Evolutionary conservation across 2,113 vertebrate species (phyloP).

Genomic region (Syngnathus floridae): DNA sequence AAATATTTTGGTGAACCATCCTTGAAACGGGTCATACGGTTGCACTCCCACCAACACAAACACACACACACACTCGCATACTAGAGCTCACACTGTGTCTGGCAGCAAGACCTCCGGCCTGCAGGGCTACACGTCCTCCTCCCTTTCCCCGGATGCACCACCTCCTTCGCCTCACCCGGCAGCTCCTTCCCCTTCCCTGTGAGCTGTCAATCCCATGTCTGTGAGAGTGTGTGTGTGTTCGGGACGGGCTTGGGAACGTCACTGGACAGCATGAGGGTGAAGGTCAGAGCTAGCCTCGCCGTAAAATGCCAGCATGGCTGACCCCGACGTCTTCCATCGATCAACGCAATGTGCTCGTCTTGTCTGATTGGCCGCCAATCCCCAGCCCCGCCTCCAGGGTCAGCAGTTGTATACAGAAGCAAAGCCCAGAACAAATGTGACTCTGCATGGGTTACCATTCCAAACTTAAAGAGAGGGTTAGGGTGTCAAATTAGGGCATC

Average conservation of each 20-base stretch:
- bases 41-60: slow-evolving; percentile 6
- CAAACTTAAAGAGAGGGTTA: neutral
- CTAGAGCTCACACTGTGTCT: slow-evolving; percentile 45
- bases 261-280: slow-evolving; percentile 44
- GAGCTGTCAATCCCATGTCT: slow-evolving; percentile 51
- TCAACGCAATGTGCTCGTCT: neutral
- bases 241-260: slow-evolving; percentile 29
- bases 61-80: slow-evolving; percentile 10
- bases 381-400: slow-evolving; percentile 8
- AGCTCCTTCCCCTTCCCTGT: slow-evolving; percentile 29
- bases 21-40: neutral
- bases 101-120: slow-evolving; percentile 51
- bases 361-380: neutral
- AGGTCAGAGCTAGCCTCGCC: slow-evolving; percentile 40
- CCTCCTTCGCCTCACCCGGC: slow-evolving; percentile 33
- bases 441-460: too few species aligned
- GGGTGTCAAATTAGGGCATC: neutral
- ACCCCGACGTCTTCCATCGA: slow-evolving; percentile 43
- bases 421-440: slow-evolving; percentile 29
- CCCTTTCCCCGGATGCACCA: slow-evolving; percentile 37
- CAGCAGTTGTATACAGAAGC: slow-evolving; percentile 44
- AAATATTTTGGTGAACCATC: neutral
- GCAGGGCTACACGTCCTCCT: slow-evolving; percentile 38
- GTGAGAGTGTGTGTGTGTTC: slow-evolving; percentile 27
- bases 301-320: slow-evolving; percentile 38